Percentiles rank a stretch among this genome's conserved stretches.
phyloP scores from a whole-genome alignment of 2,113 vertebrate species.

The Lontra canadensis region DNA sequence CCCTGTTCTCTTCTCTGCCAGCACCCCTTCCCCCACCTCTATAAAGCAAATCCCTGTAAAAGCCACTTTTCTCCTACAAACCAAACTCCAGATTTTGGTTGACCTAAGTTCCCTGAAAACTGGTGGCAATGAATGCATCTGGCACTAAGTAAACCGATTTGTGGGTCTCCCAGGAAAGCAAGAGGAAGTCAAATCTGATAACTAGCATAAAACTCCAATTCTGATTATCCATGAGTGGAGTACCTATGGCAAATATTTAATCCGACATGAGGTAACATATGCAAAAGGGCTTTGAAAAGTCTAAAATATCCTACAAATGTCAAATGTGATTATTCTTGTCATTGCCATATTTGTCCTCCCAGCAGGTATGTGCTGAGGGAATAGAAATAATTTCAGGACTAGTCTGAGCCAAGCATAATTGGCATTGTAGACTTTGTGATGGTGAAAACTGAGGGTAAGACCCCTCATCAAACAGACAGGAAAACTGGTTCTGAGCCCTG shows the following conservation, averaged over 20 bases:
- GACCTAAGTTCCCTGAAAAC: conserved; percentile 39
- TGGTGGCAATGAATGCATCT: neutral
- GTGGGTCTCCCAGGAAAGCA: conserved; percentile 31
- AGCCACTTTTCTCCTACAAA: neutral
- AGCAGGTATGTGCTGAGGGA: conserved; percentile 14
- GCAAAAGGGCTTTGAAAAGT: conserved; percentile 39
- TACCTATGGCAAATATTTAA: conserved; percentile 53
- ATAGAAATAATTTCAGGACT: conserved; percentile 6
- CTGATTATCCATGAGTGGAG: conserved; percentile 30
- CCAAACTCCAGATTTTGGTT: conserved; percentile 33
- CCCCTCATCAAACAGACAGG: neutral
- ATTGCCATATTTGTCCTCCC: neutral
- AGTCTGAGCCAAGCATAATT: neutral
- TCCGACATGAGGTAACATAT: conserved; percentile 28
- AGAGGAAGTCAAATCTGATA: conserved; percentile 49
- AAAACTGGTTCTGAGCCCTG: neutral
- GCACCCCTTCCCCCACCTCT: neutral
- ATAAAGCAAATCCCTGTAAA: neutral
- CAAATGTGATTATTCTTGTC: conserved; percentile 50
- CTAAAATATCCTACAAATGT: conserved; percentile 32
- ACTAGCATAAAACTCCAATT: conserved; percentile 13
- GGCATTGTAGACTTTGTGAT: neutral
- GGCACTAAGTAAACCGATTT: conserved; percentile 40
- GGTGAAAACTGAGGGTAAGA: neutral
- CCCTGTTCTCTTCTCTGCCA: neutral